Evolutionary conservation across 2,888 invertebrate genomes (phyloP).

Genomic region (Coleophora flavipennella): DNA sequence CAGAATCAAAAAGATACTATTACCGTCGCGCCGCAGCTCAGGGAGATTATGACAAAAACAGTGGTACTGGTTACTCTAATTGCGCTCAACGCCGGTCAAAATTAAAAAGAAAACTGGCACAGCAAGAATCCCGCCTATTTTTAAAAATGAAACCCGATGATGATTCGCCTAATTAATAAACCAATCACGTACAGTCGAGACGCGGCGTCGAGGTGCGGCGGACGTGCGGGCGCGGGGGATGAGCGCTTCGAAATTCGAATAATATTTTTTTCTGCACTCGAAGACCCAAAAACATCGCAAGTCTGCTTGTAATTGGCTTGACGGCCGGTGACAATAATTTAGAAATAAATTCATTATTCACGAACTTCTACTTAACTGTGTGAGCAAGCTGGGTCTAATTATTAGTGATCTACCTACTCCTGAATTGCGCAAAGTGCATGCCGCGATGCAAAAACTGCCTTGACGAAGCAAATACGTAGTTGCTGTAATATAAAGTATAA

Average conservation of each 20-base stretch:
- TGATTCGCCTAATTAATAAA: constrained; percentile 74
- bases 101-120: constrained; percentile 69
- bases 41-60: constrained; percentile 56
- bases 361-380: constrained; percentile 10
- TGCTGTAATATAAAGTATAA: constrained; percentile 38
- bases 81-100: constrained; percentile 65
- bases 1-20: constrained; percentile 41
- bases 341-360: constrained; percentile 49
- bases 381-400: neutral
- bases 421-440: constrained; percentile 5
- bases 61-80: constrained; percentile 56
- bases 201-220: constrained; percentile 69
- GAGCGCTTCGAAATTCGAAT: constrained; percentile 69
- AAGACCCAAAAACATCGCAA: constrained; percentile 41
- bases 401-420: neutral
- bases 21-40: constrained; percentile 43
- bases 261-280: constrained; percentile 65
- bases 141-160: constrained; percentile 65
- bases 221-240: constrained; percentile 70
- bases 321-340: constrained; percentile 54
- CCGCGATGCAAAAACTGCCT: constrained; percentile 23
- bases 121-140: constrained; percentile 72
- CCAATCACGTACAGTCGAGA: constrained; percentile 73
- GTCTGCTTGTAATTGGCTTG: constrained; percentile 67
- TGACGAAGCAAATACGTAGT: constrained; percentile 24